Conservation (phyloP, 2,797 vertebrate genomes). For the Melanotaenia parkinsoni region DNA sequence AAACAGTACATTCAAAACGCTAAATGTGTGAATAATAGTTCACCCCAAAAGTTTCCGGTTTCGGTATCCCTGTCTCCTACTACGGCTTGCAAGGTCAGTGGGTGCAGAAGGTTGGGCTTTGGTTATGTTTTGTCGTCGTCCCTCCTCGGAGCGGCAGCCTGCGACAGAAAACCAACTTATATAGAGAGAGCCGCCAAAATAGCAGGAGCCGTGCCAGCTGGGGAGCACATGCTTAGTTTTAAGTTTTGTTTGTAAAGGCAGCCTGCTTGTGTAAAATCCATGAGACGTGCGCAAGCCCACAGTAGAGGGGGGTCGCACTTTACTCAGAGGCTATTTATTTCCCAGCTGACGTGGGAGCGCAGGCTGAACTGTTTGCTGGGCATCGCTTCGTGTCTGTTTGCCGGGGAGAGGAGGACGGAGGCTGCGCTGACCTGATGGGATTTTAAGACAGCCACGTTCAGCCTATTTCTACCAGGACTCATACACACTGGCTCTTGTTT, state of each 20-base stretch:
- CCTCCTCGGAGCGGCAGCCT: slow-evolving; percentile 66
- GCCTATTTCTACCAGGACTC: slow-evolving; percentile 36
- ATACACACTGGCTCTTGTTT: slow-evolving; percentile 56
- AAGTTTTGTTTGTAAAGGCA: slow-evolving; percentile 24
- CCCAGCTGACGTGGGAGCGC: slow-evolving; percentile 68
- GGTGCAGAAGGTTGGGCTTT: slow-evolving; percentile 80
- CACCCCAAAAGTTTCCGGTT: slow-evolving; percentile 67
- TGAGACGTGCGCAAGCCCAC: slow-evolving; percentile 38
- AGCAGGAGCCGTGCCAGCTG: slow-evolving; percentile 34
- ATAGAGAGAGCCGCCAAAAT: slow-evolving; percentile 15
- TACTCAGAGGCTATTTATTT: slow-evolving; percentile 52
- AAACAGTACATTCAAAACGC: slow-evolving; percentile 73
- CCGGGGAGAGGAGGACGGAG: slow-evolving; percentile 43
- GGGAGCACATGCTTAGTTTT: slow-evolving; percentile 28
- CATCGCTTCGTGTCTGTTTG: slow-evolving; percentile 36
- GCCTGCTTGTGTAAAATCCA: slow-evolving; percentile 34
- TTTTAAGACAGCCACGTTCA: slow-evolving; percentile 71
- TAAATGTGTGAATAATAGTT: slow-evolving; percentile 86
- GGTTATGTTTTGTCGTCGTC: slow-evolving; percentile 72
- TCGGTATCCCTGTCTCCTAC: slow-evolving; percentile 20
- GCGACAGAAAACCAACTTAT: slow-evolving; percentile 58
- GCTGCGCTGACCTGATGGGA: slow-evolving; percentile 64
- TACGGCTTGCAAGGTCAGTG: slow-evolving; percentile 81
- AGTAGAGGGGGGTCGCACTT: slow-evolving; percentile 59
- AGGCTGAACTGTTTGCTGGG: slow-evolving; percentile 45